Percentiles rank a stretch among this genome's conserved stretches.
phyloP scores from a whole-genome alignment of 1,140 invertebrate genomes.

The Calephelis virginiensis region DNA sequence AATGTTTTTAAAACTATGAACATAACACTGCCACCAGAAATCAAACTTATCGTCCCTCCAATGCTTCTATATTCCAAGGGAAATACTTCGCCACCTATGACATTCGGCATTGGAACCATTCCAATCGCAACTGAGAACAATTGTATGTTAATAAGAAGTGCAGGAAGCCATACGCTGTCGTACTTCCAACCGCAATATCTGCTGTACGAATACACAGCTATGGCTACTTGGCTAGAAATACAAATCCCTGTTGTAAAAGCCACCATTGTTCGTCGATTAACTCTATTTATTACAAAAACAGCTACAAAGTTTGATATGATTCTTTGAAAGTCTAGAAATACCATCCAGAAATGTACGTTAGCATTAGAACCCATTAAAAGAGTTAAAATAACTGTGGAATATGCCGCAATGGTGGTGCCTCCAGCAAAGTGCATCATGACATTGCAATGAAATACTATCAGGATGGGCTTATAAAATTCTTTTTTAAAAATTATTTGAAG shows the following conservation, averaged over 20 bases:
- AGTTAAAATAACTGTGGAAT: constrained; percentile 80
- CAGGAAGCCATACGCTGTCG: constrained; percentile 48
- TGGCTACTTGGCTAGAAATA: constrained; percentile 40
- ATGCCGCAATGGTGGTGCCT: constrained; percentile 80
- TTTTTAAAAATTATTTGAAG: constrained; percentile 41
- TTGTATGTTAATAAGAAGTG: constrained; percentile 49
- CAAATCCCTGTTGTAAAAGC: constrained; percentile 41
- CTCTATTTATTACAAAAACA: constrained; percentile 50
- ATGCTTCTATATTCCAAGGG: constrained; percentile 52
- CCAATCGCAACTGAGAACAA: constrained; percentile 48
- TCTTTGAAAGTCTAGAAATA: constrained; percentile 78
- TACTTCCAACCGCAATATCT: constrained; percentile 32
- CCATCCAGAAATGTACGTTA: constrained; percentile 75
- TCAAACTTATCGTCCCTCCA: constrained; percentile 45
- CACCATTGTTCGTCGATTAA: constrained; percentile 53
- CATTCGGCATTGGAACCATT: constrained; percentile 52
- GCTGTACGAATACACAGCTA: constrained; percentile 44
- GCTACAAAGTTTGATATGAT: constrained; percentile 62
- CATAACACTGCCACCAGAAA: constrained; percentile 39
- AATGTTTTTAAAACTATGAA: constrained; percentile 50
- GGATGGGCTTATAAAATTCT: constrained; percentile 57
- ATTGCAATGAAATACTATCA: constrained; percentile 52
- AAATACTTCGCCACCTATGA: constrained; percentile 57
- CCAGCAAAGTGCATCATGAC: constrained; percentile 49
- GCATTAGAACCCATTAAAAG: constrained; percentile 65